A percentile compares a stretch with the other conserved stretches of the same genome.
Conservation (phyloP, 23 tunicate genomes). For the Aplidium turbinatum region DNA sequence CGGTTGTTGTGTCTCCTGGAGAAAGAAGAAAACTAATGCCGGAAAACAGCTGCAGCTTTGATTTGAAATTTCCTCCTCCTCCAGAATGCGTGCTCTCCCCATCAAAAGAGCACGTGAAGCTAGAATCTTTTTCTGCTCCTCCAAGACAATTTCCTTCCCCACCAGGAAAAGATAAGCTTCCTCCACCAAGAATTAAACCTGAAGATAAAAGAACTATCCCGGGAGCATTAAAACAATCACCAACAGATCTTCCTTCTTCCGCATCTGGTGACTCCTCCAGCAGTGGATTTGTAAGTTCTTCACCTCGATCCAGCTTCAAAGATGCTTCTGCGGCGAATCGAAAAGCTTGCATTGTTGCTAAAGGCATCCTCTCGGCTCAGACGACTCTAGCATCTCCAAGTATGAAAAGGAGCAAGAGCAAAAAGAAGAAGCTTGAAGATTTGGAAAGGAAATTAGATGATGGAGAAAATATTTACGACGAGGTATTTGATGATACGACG, state of each 20-base stretch:
- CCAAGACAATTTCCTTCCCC: too few relatives aligned
- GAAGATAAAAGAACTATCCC: too few relatives aligned
- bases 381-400: slow-evolving; percentile 30
- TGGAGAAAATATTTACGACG: slow-evolving; percentile 21
- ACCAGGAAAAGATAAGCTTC: too few relatives aligned
- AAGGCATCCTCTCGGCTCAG: slow-evolving; percentile 74
- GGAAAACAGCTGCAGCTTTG: too few relatives aligned
- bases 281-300: slow-evolving; percentile 72
- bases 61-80: slow-evolving; percentile 20
- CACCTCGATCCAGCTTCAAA: slow-evolving; percentile 16
- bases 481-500: neutral
- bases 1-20: neutral
- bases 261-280: slow-evolving; percentile 60
- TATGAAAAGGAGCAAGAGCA: slow-evolving; percentile 7
- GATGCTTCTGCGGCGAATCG: slow-evolving; percentile 15
- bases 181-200: too few relatives aligned
- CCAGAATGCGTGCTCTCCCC: slow-evolving; percentile 35
- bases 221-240: too few relatives aligned
- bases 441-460: neutral
- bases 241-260: too few relatives aligned
- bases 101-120: too few relatives aligned
- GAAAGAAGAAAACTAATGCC: too few relatives aligned
- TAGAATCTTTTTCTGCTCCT: too few relatives aligned
- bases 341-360: slow-evolving; percentile 57
- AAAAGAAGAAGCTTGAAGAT: slow-evolving; percentile 15